Evolutionary conservation across 2,888 invertebrate genomes (phyloP), one percentile per base, ranked within the genome.

Genomic region (Abrostola triplasia): DNA sequence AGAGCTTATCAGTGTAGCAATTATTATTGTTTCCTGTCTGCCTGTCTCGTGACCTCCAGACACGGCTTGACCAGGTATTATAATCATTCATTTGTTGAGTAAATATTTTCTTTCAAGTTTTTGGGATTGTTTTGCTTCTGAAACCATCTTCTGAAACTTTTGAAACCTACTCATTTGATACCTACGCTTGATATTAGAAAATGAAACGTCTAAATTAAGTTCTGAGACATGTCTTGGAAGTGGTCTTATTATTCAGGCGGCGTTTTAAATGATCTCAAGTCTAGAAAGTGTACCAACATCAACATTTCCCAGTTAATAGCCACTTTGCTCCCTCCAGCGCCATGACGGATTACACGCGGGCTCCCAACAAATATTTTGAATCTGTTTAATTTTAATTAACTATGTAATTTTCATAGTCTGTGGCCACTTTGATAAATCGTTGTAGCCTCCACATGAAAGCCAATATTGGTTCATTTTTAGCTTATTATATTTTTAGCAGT

Each of bases 381-480:
- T 69, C 62, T 63, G 64, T 76, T 66, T 62, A 50, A 55, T 60
- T 66, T 68, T 65, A 63, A 76, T 73, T 70, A 67, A 57, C 61
- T 55, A 12, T 56, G 51, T 11, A 24, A 57, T 60, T 59, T 61
- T 51, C 64, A 67, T 64, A 65, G 42, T 73, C 57, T 61, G 49
- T 52, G 50, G 48, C 35, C 35, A 67, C 67, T 78, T 74, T 74
- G 58, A 83, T 84, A 83, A 83, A 84, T 84, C 79, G 79, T 41
- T 66, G 64, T 69, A 51, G 57, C 57, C 69, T 66, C 74, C 63
- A 56, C 72, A 70, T 24, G 51, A 42, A 8, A 48, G 4, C 54
- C 47, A 64, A 57, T 64, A 57, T 59, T 57, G 47, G 47, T 40
- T 47, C 47, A 65, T 9, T 56, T 55, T 52, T 12, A 13, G 8